Evolutionary conservation across 2,888 invertebrate species (phyloP), one percentile per base, ranked within the genome.

Genomic region (Caenorhabditis doughertyi): DNA sequence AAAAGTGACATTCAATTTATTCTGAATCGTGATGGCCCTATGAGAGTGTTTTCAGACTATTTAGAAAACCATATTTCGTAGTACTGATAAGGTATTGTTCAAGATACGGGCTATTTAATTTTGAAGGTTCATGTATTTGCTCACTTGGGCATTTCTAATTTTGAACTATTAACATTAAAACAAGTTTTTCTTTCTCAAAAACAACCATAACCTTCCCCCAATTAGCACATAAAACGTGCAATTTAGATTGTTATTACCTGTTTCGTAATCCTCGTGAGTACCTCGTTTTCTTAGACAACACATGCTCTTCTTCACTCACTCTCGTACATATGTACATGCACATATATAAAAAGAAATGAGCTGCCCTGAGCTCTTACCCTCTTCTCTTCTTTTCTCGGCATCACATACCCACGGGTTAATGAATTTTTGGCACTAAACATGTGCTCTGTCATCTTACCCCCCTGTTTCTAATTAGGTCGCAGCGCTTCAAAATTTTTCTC

Each of bases 361-460:
- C 60, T 47, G 56, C 64, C 44, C 32, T 27, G 42, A 55, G 32
- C 49, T 56, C 29, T 49, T 49, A 21, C 44, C 68, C 32, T 58
- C 16, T 29, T 44, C n/a, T 55, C 55, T 49, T 32, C 44, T 55
- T 60, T 53, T 29, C 29, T 51, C 27, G n/a, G 74, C 76, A 76
- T 76, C 67, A 67, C 68, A 62, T 23, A n/a, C n/a, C 3, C 60
- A 70, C 32, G 53, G 68, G 77, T 68, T 77, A 68, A 77, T 77
- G 68, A 77, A 77, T 77, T 77, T 60, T 77, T 77, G 77, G 68
- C 77, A 77, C 67, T 76, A 76, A 76, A 76, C 77, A 77, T 68
- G 77, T 70, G 56, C 74, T 44, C 23, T 60, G 23, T 77, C 74
- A 76, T 76, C 51, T 67, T 60, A 51, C 76, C 49, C 25, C 32